These are phyloP conservation scores for Cephalopholis sonnerati DNA, from an alignment of 2,113 vertebrate genomes.

Conservation along the genomic window DNA sequence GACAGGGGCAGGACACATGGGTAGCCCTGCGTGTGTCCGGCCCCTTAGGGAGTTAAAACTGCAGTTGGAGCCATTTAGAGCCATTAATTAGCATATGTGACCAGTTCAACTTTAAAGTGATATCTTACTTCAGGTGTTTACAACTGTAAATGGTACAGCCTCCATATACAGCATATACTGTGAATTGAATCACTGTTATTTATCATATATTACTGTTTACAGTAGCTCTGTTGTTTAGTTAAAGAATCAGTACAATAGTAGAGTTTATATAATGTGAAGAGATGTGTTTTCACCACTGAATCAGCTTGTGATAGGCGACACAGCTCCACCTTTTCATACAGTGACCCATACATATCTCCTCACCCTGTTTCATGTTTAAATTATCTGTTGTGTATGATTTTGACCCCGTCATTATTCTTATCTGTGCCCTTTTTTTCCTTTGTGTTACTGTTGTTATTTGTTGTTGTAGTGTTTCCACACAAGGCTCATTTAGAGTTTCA, in stretches of 20 bases:
- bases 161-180: too few species aligned
- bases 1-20: too few species aligned
- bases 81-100: too few species aligned
- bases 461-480: constrained; percentile 3
- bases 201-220: too few species aligned
- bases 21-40: too few species aligned
- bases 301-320: not conserved
- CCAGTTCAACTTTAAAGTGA: too few species aligned
- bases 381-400: constrained; percentile 7
- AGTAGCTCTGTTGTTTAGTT: too few species aligned
- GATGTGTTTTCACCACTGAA: not conserved
- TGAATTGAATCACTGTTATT: not conserved
- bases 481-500: constrained; percentile 53
- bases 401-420: constrained; percentile 21
- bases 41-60: too few species aligned
- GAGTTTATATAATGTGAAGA: not conserved
- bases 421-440: not conserved
- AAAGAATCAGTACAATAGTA: too few species aligned
- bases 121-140: too few species aligned
- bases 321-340: not conserved
- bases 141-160: too few species aligned
- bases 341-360: constrained; percentile 13
- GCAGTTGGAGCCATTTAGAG: too few species aligned
- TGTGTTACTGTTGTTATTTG: constrained; percentile 28
- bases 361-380: constrained; percentile 13